These are phyloP conservation scores for Cisticola juncidis DNA, from an alignment of 2,113 vertebrate species.

Conservation along the genomic window DNA sequence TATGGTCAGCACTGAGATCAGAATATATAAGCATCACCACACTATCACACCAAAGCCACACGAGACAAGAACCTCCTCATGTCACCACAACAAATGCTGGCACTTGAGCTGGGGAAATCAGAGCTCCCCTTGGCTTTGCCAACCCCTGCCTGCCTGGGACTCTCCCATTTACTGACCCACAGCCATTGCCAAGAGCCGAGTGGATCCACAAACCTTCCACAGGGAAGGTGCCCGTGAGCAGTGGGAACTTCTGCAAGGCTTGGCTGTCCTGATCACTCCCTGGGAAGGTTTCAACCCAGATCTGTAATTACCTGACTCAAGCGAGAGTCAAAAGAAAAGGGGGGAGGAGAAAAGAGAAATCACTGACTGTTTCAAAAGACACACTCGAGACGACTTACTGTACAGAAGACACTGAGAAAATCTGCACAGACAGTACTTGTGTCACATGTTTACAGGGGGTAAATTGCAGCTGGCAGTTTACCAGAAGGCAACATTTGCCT, in stretches of 20 bases:
- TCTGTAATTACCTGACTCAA: constrained; percentile 38
- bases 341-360: background rate
- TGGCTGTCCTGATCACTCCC: background rate
- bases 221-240: background rate
- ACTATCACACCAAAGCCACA: background rate
- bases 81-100: background rate
- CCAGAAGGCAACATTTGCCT: constrained; percentile 36
- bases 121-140: background rate
- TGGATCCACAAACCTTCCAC: background rate
- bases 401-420: background rate
- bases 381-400: background rate
- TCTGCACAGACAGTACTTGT: background rate
- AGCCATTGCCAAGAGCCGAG: fast-evolving
- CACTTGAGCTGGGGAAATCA: background rate
- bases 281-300: background rate
- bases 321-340: background rate
- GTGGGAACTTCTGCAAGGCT: background rate
- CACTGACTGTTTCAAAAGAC: background rate
- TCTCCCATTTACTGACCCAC: background rate
- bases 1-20: background rate
- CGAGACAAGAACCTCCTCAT: background rate
- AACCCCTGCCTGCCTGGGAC: background rate
- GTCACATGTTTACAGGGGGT: constrained; percentile 28
- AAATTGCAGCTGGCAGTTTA: constrained; percentile 44
- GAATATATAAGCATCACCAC: background rate